These are phyloP conservation scores for Drosophila ironensis DNA, from an alignment of 1,140 invertebrate species.

Conservation along the genomic window DNA sequence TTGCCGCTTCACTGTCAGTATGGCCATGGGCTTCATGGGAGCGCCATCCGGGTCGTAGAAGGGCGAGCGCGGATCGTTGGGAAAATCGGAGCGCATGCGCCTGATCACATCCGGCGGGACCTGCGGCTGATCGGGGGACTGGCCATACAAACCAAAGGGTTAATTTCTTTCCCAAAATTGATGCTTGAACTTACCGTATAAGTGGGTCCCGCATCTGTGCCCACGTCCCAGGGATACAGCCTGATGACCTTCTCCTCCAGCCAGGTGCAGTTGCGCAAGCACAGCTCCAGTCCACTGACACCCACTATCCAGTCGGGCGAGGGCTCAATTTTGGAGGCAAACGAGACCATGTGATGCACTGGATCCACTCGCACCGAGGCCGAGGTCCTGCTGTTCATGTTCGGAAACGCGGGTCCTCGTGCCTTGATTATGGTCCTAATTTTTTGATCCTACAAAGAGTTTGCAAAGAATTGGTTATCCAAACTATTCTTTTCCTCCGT, in stretches of 20 bases:
- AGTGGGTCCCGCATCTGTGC: conserved; percentile 95
- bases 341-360: conserved; percentile 95
- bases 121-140: conserved; percentile 92
- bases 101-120: conserved; percentile 91
- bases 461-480: no score
- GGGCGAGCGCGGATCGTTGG: conserved; percentile 92
- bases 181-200: conserved; percentile 88
- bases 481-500: no score
- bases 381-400: conserved; percentile 94
- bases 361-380: conserved; percentile 96
- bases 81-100: conserved; percentile 91
- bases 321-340: conserved; percentile 97
- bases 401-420: conserved; percentile 95
- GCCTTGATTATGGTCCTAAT: conserved; percentile 99
- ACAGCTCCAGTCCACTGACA: conserved; percentile 95
- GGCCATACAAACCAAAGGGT: conserved; percentile 37
- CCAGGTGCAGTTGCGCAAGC: conserved; percentile 96
- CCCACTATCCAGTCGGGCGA: conserved; percentile 99
- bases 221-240: conserved; percentile 97
- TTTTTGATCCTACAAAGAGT: conserved; percentile 88
- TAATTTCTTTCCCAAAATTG: conserved; percentile 4
- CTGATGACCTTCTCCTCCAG: conserved; percentile 92
- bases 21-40: conserved; percentile 95
- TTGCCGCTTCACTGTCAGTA: conserved; percentile 89
- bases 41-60: conserved; percentile 92